phyloP scores from a whole-genome alignment of 2,888 invertebrate genomes.

The Papilio protenor region DNA sequence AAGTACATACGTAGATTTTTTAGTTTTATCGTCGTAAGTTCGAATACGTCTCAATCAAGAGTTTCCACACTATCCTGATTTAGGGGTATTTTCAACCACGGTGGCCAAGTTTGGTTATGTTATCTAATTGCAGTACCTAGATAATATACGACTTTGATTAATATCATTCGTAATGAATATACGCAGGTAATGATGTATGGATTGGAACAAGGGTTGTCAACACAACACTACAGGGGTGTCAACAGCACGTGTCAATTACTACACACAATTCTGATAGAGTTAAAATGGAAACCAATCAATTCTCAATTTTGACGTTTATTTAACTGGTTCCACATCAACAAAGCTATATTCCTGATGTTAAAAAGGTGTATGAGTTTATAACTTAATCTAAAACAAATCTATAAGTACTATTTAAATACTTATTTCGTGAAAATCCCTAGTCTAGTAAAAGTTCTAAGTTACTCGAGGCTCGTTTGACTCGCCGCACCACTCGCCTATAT shows the following conservation, averaged over 20 bases:
- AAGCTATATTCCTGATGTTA: neutral
- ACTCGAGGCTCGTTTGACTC: constrained; percentile 4
- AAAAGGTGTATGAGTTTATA: neutral
- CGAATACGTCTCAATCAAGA: too few species aligned
- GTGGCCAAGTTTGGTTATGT: too few species aligned
- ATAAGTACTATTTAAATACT: neutral
- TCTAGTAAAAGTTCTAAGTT: neutral
- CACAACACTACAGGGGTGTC: neutral
- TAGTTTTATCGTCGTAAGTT: neutral
- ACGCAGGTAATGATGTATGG: neutral
- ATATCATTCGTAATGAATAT: too few species aligned
- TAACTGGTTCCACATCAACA: neutral
- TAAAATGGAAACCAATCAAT: neutral
- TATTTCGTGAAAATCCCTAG: neutral
- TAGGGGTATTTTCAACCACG: too few species aligned
- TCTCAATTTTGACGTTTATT: neutral
- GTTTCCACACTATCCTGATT: too few species aligned
- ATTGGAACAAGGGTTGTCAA: neutral
- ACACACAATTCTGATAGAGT: neutral
- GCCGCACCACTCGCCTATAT: constrained; percentile 19
- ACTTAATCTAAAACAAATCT: neutral
- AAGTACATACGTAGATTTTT: neutral
- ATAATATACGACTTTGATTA: too few species aligned
- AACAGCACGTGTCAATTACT: neutral
- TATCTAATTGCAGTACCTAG: too few species aligned